These are phyloP conservation scores for Bradynema listronoti DNA, from an alignment of 1,140 invertebrate genomes.

Conservation along the genomic window DNA sequence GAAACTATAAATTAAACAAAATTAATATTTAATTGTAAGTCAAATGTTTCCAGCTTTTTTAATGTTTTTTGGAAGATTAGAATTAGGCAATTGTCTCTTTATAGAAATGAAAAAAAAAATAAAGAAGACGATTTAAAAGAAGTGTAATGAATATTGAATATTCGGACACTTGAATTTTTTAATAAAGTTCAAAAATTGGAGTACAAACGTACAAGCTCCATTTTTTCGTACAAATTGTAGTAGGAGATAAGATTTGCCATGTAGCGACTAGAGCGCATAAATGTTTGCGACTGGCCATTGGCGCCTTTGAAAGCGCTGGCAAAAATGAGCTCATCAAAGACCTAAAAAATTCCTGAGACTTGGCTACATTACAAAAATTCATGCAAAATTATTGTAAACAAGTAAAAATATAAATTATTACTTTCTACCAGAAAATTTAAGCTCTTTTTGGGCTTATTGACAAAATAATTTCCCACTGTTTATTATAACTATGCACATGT, in stretches of 20 bases:
- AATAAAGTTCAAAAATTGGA: slow-evolving; percentile 14
- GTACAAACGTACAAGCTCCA: slow-evolving; percentile 13
- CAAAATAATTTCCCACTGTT: too few species aligned
- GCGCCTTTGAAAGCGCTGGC: slow-evolving; percentile 49
- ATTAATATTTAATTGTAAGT: background rate
- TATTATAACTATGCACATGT: slow-evolving; percentile 4
- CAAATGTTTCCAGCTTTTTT: background rate
- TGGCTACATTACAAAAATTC: background rate
- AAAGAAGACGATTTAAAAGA: background rate
- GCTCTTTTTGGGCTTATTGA: background rate
- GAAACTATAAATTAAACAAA: slow-evolving; percentile 20
- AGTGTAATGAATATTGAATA: background rate
- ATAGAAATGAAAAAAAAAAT: background rate
- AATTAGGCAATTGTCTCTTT: background rate
- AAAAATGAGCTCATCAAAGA: slow-evolving; percentile 33
- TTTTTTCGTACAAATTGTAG: slow-evolving; percentile 25
- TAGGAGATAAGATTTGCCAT: slow-evolving; percentile 42
- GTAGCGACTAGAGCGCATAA: slow-evolving; percentile 33
- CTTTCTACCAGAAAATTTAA: background rate
- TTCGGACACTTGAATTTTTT: background rate
- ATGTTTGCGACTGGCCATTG: slow-evolving; percentile 42
- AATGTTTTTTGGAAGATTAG: background rate
- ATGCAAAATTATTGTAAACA: background rate
- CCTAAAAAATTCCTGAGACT: slow-evolving; percentile 14
- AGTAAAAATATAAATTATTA: background rate